Conservation (phyloP, 2,888 invertebrate genomes). For the Prenolepis imparis region DNA sequence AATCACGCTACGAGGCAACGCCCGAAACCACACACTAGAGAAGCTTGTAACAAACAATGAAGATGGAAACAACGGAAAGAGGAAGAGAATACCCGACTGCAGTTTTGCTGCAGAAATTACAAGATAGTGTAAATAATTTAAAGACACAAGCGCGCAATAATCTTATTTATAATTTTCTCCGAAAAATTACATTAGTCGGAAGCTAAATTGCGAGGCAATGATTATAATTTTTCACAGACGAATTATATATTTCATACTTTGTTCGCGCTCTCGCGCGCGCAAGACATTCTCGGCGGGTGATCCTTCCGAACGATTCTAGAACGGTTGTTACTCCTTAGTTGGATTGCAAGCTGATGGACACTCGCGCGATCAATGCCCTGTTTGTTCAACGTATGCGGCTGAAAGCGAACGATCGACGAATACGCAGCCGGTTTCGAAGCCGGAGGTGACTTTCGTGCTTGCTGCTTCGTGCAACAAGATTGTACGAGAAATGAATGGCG, state of each 20-base stretch:
- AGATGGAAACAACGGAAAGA: neutral
- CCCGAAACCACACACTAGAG: constrained; percentile 29
- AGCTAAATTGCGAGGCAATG: neutral
- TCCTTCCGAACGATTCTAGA: constrained; percentile 22
- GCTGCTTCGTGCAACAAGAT: constrained; percentile 71
- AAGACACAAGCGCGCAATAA: neutral
- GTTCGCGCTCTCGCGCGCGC: neutral
- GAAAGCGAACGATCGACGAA: constrained; percentile 59
- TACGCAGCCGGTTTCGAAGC: constrained; percentile 61
- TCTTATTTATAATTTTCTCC: neutral
- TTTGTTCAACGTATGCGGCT: constrained; percentile 65
- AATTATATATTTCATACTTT: neutral
- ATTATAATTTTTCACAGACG: neutral
- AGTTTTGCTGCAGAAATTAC: neutral
- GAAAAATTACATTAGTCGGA: neutral
- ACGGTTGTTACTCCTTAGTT: constrained; percentile 18
- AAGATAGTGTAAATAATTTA: neutral
- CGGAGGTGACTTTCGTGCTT: constrained; percentile 60
- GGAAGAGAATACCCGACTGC: neutral
- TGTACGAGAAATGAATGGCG: constrained; percentile 74
- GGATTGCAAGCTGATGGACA: constrained; percentile 45
- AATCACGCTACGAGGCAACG: constrained; percentile 44
- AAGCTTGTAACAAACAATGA: neutral
- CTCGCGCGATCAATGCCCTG: constrained; percentile 57
- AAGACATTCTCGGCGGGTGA: neutral